phyloP scores from a whole-genome alignment of 1,140 invertebrate genomes.

The Calliphora vicina region DNA sequence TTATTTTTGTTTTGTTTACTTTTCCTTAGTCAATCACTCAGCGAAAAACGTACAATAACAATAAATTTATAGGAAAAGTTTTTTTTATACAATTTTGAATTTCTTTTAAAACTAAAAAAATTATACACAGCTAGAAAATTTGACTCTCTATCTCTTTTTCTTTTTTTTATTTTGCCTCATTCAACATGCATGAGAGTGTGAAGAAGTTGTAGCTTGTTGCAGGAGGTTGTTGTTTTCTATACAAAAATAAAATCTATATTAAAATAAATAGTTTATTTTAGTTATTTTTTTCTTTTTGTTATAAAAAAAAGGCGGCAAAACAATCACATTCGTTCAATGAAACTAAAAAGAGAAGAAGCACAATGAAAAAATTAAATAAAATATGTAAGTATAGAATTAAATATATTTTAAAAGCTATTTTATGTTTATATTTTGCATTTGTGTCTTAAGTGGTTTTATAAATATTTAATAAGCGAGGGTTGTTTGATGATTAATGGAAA shows the following conservation, averaged over 20 bases:
- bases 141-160: background rate
- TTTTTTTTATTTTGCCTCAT: background rate
- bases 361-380: background rate
- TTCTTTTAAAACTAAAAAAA: background rate
- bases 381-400: background rate
- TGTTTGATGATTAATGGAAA: too few relatives aligned
- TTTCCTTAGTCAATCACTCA: background rate
- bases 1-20: background rate
- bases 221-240: background rate
- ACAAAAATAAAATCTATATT: background rate
- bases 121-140: background rate
- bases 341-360: background rate
- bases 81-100: background rate
- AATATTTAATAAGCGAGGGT: too few relatives aligned
- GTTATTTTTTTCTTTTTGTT: background rate
- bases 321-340: conserved; percentile 9
- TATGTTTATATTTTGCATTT: background rate
- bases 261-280: background rate
- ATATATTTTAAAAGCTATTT: background rate
- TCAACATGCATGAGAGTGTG: background rate
- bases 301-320: conserved; percentile 5
- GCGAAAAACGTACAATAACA: background rate
- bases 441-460: too few relatives aligned
- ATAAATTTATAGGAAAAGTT: conserved; percentile 1
- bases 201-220: background rate